Conservation (phyloP, 2,888 invertebrate genomes). For the Carcina quercana region DNA sequence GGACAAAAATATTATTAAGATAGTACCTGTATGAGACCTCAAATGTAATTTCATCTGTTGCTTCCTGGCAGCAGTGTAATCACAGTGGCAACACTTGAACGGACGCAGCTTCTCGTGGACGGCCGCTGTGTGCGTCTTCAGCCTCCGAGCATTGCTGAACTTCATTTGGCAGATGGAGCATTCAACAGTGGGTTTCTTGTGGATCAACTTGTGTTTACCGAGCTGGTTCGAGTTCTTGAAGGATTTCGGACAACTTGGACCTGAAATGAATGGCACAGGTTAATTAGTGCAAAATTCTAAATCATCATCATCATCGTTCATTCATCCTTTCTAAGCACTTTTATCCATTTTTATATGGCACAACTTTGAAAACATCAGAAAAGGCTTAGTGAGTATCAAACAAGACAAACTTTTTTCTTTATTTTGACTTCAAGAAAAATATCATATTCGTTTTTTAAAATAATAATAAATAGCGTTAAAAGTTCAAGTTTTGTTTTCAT, state of each 20-base stretch:
- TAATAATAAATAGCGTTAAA: too few relatives aligned
- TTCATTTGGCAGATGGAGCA: slow-evolving; percentile 77
- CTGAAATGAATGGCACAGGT: too few relatives aligned
- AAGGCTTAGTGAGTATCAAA: too few relatives aligned
- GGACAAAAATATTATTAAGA: background rate
- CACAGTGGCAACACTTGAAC: slow-evolving; percentile 79
- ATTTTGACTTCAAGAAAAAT: too few relatives aligned
- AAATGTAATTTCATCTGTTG: slow-evolving; percentile 79
- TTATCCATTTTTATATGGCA: too few relatives aligned
- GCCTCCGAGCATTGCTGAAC: slow-evolving; percentile 68
- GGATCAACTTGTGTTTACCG: slow-evolving; percentile 81
- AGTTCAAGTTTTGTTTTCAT: too few relatives aligned
- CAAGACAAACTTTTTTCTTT: too few relatives aligned
- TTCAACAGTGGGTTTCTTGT: slow-evolving; percentile 49
- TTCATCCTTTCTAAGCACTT: too few relatives aligned
- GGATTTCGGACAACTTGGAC: slow-evolving; percentile 80
- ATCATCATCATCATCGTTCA: too few relatives aligned
- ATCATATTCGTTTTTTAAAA: too few relatives aligned
- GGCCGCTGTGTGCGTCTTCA: slow-evolving; percentile 72
- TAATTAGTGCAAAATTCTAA: too few relatives aligned
- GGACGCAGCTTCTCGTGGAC: slow-evolving; percentile 81
- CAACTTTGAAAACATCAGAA: too few relatives aligned
- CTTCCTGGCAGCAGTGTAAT: slow-evolving; percentile 78
- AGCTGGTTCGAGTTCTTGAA: slow-evolving; percentile 89
- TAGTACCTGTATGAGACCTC: slow-evolving; percentile 79